Conservation (phyloP, 2,797 vertebrate genomes). For the Myotis pilosus region DNA sequence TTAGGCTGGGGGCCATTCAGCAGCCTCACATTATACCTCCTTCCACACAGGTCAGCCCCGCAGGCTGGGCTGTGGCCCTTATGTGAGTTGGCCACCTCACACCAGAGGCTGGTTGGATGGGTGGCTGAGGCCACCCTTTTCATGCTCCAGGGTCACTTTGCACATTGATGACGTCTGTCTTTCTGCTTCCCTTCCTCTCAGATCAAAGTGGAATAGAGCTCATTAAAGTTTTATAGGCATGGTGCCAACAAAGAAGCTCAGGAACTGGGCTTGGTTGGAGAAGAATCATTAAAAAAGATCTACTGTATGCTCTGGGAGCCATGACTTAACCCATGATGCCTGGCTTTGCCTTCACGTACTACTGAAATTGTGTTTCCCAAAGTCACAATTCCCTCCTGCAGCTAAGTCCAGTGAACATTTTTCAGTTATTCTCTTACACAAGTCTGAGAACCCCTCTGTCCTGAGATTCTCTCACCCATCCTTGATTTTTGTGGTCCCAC, state of each 20-base stretch:
- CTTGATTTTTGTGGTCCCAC: not conserved
- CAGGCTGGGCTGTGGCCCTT: not conserved
- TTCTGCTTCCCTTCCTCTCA: not conserved
- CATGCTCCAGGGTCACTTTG: not conserved
- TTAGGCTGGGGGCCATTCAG: not conserved
- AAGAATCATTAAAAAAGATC: not conserved
- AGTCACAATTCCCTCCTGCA: not conserved
- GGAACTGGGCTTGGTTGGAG: not conserved
- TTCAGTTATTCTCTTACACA: not conserved
- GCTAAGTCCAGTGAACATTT: not conserved
- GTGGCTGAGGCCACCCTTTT: not conserved
- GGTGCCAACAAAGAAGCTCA: constrained; percentile 24
- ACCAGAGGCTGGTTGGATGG: not conserved
- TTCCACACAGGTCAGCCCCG: not conserved
- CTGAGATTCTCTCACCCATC: not conserved
- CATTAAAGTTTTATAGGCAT: constrained; percentile 41
- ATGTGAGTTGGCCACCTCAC: not conserved
- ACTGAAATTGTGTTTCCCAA: not conserved
- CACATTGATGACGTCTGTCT: not conserved
- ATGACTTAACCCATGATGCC: not conserved
- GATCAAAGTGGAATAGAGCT: not conserved
- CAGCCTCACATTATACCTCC: not conserved
- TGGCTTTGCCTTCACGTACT: not conserved
- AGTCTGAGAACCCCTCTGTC: not conserved
- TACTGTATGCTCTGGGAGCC: not conserved